Percentiles rank a stretch among this genome's conserved stretches.
Evolutionary conservation across 2,888 invertebrate species (phyloP).

Genomic region (Amphipyra berbera): DNA sequence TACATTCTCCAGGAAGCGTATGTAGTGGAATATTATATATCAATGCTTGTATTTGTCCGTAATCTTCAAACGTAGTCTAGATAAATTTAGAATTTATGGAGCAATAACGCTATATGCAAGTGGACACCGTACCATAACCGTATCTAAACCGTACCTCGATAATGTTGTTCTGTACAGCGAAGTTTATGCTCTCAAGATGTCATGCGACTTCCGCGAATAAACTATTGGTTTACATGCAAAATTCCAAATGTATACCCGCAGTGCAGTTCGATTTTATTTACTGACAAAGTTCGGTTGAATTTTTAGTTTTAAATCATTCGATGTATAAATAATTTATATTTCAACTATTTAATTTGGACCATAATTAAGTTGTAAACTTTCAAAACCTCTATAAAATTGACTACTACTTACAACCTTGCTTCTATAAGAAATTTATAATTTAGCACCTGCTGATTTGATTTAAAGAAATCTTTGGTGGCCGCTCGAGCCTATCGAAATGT

Average conservation of each 20-base stretch:
- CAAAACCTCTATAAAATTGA: too few species aligned
- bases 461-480: background rate
- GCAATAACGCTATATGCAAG: conserved; percentile 45
- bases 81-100: conserved; percentile 52
- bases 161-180: conserved; percentile 20
- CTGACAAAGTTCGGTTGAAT: background rate
- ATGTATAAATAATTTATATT: too few species aligned
- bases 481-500: conserved; percentile 2
- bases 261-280: background rate
- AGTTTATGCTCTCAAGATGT: conserved; percentile 28
- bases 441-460: too few species aligned
- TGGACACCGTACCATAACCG: conserved; percentile 29
- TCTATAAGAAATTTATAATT: too few species aligned
- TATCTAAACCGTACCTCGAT: conserved; percentile 7
- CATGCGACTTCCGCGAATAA: conserved; percentile 24
- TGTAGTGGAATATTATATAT: conserved; percentile 51
- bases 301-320: background rate
- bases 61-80: conserved; percentile 40
- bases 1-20: conserved; percentile 45
- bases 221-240: conserved; percentile 12
- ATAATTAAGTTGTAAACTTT: too few species aligned
- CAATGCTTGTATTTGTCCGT: conserved; percentile 37
- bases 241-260: background rate
- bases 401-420: too few species aligned
- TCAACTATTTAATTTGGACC: too few species aligned